These are phyloP conservation scores for Buteo buteo DNA, from an alignment of 2,113 vertebrate species.

Conservation along the genomic window DNA sequence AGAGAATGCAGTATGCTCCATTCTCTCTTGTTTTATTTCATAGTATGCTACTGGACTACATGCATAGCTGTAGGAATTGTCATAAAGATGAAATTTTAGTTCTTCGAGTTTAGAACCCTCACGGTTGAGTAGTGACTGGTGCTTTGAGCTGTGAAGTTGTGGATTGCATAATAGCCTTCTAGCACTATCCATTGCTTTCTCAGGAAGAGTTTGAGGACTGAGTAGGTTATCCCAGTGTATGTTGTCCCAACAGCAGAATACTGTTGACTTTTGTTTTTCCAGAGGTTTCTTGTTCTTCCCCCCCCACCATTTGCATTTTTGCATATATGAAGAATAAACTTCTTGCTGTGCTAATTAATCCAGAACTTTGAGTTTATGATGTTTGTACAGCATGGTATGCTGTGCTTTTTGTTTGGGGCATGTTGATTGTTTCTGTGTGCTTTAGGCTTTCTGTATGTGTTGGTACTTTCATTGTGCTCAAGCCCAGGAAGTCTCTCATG, in stretches of 20 bases:
- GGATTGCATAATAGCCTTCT: background rate
- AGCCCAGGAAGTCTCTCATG: background rate
- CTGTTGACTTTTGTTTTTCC: background rate
- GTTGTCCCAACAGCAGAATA: background rate
- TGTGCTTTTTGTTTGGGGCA: background rate
- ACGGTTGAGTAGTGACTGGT: background rate
- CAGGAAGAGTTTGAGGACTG: background rate
- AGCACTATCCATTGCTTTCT: background rate
- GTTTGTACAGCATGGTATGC: background rate
- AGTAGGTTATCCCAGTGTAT: background rate
- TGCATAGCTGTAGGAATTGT: background rate
- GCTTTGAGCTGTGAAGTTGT: background rate
- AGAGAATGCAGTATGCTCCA: background rate
- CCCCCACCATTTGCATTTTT: rapidly evolving
- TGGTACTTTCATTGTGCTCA: background rate
- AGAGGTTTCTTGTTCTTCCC: background rate
- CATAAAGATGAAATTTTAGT: background rate
- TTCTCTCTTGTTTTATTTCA: background rate
- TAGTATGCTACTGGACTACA: rapidly evolving
- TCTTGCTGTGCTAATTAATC: background rate
- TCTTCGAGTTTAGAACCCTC: background rate
- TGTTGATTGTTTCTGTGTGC: background rate
- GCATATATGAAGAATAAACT: background rate
- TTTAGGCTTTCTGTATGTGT: background rate
- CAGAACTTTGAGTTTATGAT: background rate